A percentile compares a stretch with the other conserved stretches of the same genome.
These are phyloP conservation scores for Ochotona curzoniae DNA, from an alignment of 2,113 vertebrate genomes.

Conservation along the genomic window DNA sequence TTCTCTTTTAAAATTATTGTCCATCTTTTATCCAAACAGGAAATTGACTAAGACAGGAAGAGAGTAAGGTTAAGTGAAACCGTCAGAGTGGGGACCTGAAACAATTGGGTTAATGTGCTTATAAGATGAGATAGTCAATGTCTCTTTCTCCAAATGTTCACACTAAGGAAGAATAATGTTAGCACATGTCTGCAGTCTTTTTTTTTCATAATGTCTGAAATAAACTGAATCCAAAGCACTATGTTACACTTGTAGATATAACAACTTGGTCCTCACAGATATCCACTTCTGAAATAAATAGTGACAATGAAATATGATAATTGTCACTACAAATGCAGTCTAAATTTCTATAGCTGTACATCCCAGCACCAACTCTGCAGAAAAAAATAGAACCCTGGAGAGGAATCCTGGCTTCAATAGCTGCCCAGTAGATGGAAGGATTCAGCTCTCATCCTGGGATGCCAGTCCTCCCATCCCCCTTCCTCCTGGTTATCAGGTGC, in stretches of 20 bases:
- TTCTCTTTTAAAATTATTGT: not conserved
- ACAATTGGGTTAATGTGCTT: not conserved
- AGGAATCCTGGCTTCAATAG: not conserved
- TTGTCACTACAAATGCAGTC: not conserved
- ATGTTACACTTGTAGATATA: not conserved
- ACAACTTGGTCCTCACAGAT: not conserved
- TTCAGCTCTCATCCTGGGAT: not conserved
- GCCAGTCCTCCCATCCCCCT: accelerated
- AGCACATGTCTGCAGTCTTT: not conserved
- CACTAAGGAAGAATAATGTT: not conserved
- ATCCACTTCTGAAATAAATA: not conserved
- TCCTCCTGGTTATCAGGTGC: no score
- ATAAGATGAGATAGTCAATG: not conserved
- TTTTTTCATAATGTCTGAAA: no score
- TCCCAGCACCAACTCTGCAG: not conserved
- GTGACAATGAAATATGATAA: not conserved
- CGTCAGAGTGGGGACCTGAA: not conserved
- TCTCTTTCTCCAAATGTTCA: not conserved
- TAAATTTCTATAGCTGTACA: not conserved
- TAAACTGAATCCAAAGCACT: not conserved
- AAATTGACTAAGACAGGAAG: not conserved
- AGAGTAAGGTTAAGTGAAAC: no score
- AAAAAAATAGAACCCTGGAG: not conserved
- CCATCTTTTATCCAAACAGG: no score
- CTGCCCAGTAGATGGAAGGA: not conserved